phyloP scores from a whole-genome alignment of 2,888 invertebrate species.

The Conops quadrifasciatus region DNA sequence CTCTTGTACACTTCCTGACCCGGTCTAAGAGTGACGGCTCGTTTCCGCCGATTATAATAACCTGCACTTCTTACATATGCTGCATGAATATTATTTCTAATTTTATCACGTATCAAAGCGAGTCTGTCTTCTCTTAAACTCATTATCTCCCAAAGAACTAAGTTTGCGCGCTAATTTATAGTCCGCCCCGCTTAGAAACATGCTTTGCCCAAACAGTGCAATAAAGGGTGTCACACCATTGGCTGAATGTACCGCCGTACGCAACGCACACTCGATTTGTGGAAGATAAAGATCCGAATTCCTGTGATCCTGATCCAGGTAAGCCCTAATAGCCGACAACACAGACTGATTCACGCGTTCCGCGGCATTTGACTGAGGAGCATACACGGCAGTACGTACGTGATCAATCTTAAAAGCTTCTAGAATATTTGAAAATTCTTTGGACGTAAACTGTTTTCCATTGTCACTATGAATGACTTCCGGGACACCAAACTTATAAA shows the following conservation, averaged over 20 bases:
- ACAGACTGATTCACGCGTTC: neutral
- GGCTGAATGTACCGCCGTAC: neutral
- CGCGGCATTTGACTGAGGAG: neutral
- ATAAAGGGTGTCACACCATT: conserved; percentile 1
- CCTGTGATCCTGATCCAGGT: neutral
- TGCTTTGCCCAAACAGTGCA: neutral
- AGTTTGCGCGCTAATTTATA: conserved; percentile 10
- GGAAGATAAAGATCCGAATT: conserved; percentile 7
- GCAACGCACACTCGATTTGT: conserved; percentile 10
- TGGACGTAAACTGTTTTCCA: neutral
- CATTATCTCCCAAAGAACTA: neutral
- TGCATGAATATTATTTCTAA: neutral
- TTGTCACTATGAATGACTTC: conserved; percentile 1
- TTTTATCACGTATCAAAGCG: neutral
- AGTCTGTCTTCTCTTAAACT: neutral
- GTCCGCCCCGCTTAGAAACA: neutral
- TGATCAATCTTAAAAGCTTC: neutral
- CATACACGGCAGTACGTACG: neutral
- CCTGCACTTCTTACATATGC: neutral
- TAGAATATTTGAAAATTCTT: neutral
- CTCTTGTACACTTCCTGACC: conserved; percentile 11
- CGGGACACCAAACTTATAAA: neutral
- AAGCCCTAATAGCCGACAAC: neutral
- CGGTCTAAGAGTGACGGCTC: neutral
- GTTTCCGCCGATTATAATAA: neutral